phyloP scores from a whole-genome alignment of 2,888 invertebrate genomes.

The Drosophila nr. perissopoda region DNA sequence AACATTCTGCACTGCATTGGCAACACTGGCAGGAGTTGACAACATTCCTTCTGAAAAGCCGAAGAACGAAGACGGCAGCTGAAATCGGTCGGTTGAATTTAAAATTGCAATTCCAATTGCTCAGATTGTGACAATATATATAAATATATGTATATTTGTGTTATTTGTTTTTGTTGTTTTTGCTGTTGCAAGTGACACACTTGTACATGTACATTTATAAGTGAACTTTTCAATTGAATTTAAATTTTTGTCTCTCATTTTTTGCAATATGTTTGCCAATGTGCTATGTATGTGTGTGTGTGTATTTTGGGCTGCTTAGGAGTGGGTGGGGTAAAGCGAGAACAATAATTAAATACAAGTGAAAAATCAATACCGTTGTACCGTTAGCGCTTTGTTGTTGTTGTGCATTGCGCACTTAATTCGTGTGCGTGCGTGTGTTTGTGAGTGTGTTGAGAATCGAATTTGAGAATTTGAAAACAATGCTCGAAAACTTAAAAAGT shows the following conservation, averaged over 20 bases:
- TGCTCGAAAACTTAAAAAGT: not conserved
- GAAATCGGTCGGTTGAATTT: conserved; percentile 47
- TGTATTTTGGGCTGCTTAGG: not conserved
- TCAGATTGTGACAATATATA: conserved; percentile 10
- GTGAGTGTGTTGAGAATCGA: not conserved
- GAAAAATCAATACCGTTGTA: conserved; percentile 60
- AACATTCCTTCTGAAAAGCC: conserved; percentile 34
- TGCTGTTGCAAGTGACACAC: conserved; percentile 22
- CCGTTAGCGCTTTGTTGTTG: conserved; percentile 45
- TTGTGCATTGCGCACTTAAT: conserved; percentile 40
- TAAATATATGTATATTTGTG: conserved; percentile 1
- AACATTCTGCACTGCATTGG: conserved; percentile 20
- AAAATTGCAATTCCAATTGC: conserved; percentile 9
- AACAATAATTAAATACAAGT: conserved; percentile 56
- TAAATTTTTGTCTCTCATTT: conserved; percentile 5
- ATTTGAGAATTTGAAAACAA: conserved; percentile 3
- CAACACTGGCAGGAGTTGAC: conserved; percentile 46
- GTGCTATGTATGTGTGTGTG: not conserved
- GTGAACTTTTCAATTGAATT: conserved; percentile 18
- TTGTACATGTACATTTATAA: not conserved
- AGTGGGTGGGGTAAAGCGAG: conserved; percentile 25
- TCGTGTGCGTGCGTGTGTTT: conserved; percentile 9
- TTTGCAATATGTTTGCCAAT: conserved; percentile 30
- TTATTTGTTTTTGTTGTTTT: conserved; percentile 6
- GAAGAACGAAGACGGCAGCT: conserved; percentile 36